Conservation (phyloP, 2,113 vertebrate genomes). For the Thunnus thynnus region DNA sequence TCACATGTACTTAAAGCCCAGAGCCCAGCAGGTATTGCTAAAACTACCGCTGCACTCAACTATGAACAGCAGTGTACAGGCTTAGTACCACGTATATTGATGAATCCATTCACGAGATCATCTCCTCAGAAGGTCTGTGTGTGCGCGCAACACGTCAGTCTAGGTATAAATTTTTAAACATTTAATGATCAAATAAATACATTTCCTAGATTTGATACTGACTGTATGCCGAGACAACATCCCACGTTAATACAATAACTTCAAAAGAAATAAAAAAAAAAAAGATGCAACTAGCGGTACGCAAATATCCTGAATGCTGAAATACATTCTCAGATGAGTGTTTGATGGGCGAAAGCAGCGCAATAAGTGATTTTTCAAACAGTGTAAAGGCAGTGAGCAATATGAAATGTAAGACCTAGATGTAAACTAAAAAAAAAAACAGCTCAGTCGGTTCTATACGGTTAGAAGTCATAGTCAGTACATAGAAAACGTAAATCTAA, state of each 20-base stretch:
- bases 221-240: constrained; percentile 28
- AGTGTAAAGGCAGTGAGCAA: constrained; percentile 49
- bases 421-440: constrained; percentile 31
- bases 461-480: constrained; percentile 5
- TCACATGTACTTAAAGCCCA: constrained; percentile 9
- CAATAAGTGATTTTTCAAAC: background rate
- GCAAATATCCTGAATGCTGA: constrained; percentile 52
- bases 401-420: constrained; percentile 52
- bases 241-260: constrained; percentile 14
- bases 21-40: constrained; percentile 10
- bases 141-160: constrained; percentile 17
- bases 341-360: constrained; percentile 32
- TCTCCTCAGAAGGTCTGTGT: constrained; percentile 3
- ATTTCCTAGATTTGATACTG: background rate
- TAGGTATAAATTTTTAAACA: constrained; percentile 18
- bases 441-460: constrained; percentile 28
- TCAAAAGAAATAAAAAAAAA: background rate
- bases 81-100: constrained; percentile 8
- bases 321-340: constrained; percentile 66
- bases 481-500: constrained; percentile 23
- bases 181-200: constrained; percentile 52
- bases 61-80: constrained; percentile 42
- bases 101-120: background rate
- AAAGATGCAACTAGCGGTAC: constrained; percentile 7
- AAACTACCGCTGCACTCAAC: constrained; percentile 26